phyloP scores from a whole-genome alignment of 2,113 vertebrate genomes.

The Ceyx margarethae region DNA sequence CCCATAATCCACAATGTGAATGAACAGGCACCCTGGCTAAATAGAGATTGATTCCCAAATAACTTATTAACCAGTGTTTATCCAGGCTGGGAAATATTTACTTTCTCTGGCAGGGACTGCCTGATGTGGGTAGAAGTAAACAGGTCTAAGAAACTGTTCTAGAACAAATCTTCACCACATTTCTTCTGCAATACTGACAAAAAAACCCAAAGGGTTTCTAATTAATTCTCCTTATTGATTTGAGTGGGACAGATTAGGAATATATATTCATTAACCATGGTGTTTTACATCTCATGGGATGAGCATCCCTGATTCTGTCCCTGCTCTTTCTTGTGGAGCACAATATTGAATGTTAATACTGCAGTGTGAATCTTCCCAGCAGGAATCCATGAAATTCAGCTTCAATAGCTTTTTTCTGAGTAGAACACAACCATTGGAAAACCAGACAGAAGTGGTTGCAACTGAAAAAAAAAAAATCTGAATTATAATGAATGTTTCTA shows the following conservation, averaged over 20 bases:
- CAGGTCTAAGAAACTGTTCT: not conserved
- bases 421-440: not conserved
- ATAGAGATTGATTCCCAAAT: not conserved
- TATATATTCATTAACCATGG: not conserved
- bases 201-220: not conserved
- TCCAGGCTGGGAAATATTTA: slow-evolving; percentile 7
- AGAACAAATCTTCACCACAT: not conserved
- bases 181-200: not conserved
- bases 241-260: not conserved
- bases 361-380: not conserved
- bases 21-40: not conserved
- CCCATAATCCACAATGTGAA: not conserved
- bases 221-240: not conserved
- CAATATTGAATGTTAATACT: not conserved
- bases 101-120: not conserved
- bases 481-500: not conserved
- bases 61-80: slow-evolving; percentile 10
- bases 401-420: not conserved
- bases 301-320: not conserved
- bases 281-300: not conserved
- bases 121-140: not conserved
- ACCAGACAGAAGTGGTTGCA: not conserved
- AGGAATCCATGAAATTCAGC: not conserved
- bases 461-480: not conserved
- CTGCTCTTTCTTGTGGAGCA: not conserved